These are phyloP conservation scores for Schizopygopsis malacanthus DNA, from an alignment of 2,797 vertebrate species.

Conservation along the genomic window DNA sequence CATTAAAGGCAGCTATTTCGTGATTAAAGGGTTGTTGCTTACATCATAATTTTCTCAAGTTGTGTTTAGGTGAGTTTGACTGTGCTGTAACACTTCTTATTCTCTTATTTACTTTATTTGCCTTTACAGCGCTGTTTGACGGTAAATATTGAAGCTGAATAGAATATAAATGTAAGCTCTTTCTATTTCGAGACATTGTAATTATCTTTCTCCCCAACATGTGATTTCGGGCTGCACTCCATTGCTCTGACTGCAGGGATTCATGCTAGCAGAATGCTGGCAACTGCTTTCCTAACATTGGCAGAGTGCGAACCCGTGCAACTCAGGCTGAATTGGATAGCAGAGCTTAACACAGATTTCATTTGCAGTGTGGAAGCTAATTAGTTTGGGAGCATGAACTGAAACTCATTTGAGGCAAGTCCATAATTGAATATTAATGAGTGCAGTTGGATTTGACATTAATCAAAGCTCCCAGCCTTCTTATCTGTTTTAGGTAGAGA, in stretches of 20 bases:
- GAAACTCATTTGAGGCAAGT: conserved; percentile 66
- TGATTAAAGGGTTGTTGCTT: background rate
- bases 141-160: background rate
- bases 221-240: conserved; percentile 37
- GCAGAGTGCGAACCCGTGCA: conserved; percentile 29
- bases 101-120: conserved; percentile 14
- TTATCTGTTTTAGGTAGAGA: conserved; percentile 38
- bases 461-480: conserved; percentile 50
- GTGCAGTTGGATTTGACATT: conserved; percentile 55
- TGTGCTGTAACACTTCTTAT: background rate
- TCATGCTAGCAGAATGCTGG: conserved; percentile 8
- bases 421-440: conserved; percentile 75
- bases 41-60: background rate
- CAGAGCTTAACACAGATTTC: conserved; percentile 70
- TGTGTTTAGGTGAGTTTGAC: conserved; percentile 5
- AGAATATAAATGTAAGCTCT: conserved; percentile 5
- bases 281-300: conserved; percentile 23
- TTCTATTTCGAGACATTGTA: conserved; percentile 33
- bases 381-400: conserved; percentile 75
- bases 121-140: conserved; percentile 8
- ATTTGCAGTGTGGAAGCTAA: conserved; percentile 67
- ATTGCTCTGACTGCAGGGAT: conserved; percentile 2
- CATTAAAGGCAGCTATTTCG: background rate
- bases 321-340: conserved; percentile 60
- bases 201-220: conserved; percentile 49